Evolutionary conservation across 2,888 invertebrate genomes (phyloP).

Genomic region (Furcula furcula): DNA sequence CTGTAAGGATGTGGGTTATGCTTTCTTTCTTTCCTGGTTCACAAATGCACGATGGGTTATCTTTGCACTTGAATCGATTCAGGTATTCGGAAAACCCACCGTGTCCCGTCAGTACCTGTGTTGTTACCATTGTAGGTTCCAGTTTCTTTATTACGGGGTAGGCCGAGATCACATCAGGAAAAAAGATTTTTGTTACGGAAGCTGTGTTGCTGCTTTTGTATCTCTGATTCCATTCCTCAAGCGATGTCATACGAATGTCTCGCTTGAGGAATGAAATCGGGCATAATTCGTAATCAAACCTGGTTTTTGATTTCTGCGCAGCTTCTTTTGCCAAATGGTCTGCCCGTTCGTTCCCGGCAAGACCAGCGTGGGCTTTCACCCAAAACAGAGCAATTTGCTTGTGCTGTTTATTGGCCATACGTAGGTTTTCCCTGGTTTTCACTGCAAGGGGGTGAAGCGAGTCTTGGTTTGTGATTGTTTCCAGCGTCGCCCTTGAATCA

Average conservation of each 20-base stretch:
- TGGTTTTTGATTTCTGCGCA: neutral
- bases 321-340: conserved; percentile 8
- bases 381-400: neutral
- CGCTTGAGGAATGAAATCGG: conserved; percentile 5
- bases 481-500: conserved; percentile 7
- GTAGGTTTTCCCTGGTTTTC: neutral
- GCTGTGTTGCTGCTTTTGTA: neutral
- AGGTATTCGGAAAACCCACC: neutral
- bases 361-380: conserved; percentile 8
- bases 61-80: neutral
- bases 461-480: neutral
- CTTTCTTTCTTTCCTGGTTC: neutral
- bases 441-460: conserved; percentile 8
- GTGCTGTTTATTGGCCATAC: neutral
- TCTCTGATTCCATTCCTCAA: neutral
- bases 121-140: neutral
- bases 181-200: neutral
- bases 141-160: neutral
- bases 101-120: neutral
- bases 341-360: conserved; percentile 6
- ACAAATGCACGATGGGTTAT: conserved; percentile 10
- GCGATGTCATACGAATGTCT: neutral
- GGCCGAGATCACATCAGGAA: neutral
- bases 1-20: neutral
- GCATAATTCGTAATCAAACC: neutral